Percentiles rank a stretch among this genome's conserved stretches.
These are phyloP conservation scores for Pituophis catenifer DNA, from an alignment of 2,113 vertebrate genomes.

Conservation along the genomic window DNA sequence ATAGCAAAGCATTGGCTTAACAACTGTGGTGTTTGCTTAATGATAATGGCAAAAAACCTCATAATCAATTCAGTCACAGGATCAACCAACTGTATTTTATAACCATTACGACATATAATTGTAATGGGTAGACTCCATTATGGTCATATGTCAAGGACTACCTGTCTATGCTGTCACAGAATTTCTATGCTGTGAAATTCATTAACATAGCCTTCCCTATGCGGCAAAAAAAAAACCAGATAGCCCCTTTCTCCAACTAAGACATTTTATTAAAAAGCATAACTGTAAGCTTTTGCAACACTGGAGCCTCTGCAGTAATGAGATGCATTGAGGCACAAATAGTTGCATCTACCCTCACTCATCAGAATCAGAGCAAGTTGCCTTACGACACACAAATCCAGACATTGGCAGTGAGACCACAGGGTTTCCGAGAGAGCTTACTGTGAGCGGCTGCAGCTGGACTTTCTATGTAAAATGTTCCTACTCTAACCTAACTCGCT, in stretches of 20 bases:
- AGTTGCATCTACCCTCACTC: background rate
- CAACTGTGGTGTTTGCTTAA: background rate
- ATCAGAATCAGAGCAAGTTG: background rate
- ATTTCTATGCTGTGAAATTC: background rate
- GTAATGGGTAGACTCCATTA: background rate
- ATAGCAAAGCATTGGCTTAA: background rate
- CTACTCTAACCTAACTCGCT: background rate
- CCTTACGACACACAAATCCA: background rate
- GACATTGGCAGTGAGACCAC: background rate
- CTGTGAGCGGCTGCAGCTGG: too few species aligned
- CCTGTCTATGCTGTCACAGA: background rate
- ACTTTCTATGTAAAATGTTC: background rate
- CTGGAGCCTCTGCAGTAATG: background rate
- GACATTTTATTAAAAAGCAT: background rate
- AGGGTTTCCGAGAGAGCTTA: background rate
- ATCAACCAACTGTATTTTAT: background rate
- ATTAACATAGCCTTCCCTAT: background rate
- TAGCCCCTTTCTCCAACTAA: background rate
- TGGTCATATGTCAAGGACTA: background rate
- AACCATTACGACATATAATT: background rate
- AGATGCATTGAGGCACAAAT: background rate
- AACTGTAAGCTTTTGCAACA: background rate
- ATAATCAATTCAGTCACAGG: background rate
- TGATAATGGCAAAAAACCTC: background rate
- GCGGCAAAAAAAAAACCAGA: background rate